Evolutionary conservation across 2,797 vertebrate genomes (phyloP).

Genomic region (Hoplostethus atlanticus): DNA sequence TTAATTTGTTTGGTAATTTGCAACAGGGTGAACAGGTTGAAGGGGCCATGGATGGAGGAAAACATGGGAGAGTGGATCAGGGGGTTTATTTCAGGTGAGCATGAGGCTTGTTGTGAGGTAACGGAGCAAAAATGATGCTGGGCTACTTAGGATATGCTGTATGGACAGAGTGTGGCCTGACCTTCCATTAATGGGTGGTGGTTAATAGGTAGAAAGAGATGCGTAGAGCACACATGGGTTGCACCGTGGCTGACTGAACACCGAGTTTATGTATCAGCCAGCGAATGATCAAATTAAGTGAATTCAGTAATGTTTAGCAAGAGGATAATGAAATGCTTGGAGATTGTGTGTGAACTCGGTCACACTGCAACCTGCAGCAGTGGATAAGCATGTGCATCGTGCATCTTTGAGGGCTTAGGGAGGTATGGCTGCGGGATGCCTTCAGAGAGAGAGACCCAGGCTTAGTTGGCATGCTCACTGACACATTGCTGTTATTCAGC

Average conservation of each 20-base stretch:
- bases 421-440: conserved; percentile 50
- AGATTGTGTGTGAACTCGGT: neutral
- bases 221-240: conserved; percentile 8
- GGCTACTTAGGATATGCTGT: conserved; percentile 68
- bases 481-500: conserved; percentile 75
- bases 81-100: conserved; percentile 61
- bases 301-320: conserved; percentile 7
- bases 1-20: conserved; percentile 84
- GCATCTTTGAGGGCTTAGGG: conserved; percentile 38
- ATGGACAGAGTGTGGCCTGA: conserved; percentile 63
- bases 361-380: conserved; percentile 18
- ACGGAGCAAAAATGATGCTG: conserved; percentile 65
- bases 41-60: conserved; percentile 53
- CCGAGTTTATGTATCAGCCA: neutral
- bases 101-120: conserved; percentile 63
- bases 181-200: conserved; percentile 69
- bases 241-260: neutral
- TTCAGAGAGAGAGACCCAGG: conserved; percentile 46
- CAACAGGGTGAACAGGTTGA: conserved; percentile 57
- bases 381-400: conserved; percentile 29
- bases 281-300: neutral
- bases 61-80: conserved; percentile 13
- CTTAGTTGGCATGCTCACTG: conserved; percentile 66
- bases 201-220: conserved; percentile 39
- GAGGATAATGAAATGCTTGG: neutral